Percentiles rank a stretch among this genome's conserved stretches.
phyloP scores from a whole-genome alignment of 2,888 invertebrate genomes.

The Fragum sueziense region DNA sequence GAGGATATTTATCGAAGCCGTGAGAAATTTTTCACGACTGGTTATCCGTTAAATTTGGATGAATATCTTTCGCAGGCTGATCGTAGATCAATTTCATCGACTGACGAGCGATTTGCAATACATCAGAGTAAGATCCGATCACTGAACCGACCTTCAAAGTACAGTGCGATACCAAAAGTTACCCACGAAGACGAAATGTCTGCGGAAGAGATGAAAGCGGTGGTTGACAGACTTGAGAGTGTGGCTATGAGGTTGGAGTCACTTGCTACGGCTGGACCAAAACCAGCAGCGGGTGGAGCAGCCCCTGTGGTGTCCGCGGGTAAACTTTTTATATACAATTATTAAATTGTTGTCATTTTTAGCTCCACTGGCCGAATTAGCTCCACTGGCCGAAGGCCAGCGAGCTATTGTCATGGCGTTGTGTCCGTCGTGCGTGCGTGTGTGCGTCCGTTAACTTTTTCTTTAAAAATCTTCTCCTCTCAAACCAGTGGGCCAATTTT shows the following conservation, averaged over 20 bases:
- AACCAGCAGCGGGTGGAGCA: slow-evolving; percentile 13
- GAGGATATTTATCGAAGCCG: slow-evolving; percentile 50
- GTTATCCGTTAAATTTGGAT: slow-evolving; percentile 37
- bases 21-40: slow-evolving; percentile 47
- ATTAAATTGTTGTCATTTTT: no score
- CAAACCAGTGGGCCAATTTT: no score
- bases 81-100: slow-evolving; percentile 30
- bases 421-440: no score
- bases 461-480: no score
- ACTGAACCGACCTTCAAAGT: neutral
- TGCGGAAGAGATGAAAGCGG: slow-evolving; percentile 86
- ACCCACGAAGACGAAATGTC: slow-evolving; percentile 64
- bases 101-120: slow-evolving; percentile 46
- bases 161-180: slow-evolving; percentile 6
- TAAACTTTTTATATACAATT: no score
- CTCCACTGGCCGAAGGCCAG: no score
- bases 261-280: slow-evolving; percentile 49
- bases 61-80: slow-evolving; percentile 46
- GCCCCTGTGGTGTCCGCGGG: neutral
- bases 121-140: slow-evolving; percentile 28
- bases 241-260: slow-evolving; percentile 88
- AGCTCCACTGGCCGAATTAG: no score
- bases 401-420: no score
- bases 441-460: no score
- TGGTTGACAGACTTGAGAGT: slow-evolving; percentile 89